These are phyloP conservation scores for Paratilapia polleni DNA, from an alignment of 2,113 vertebrate species.

Conservation along the genomic window DNA sequence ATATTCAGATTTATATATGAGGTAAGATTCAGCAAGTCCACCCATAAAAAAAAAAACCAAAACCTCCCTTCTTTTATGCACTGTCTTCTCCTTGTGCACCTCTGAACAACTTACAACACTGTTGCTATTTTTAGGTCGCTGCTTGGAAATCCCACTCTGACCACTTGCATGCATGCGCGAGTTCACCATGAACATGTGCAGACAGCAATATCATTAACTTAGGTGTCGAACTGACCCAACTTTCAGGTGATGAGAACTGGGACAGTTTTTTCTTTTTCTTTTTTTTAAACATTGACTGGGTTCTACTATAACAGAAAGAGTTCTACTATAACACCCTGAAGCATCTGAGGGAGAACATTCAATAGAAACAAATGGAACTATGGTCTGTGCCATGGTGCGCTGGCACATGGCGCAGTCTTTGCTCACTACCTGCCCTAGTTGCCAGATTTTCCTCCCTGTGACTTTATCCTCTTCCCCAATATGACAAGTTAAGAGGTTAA, in stretches of 20 bases:
- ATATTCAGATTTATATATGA: neutral
- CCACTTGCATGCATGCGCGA: too few species aligned
- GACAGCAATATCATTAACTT: rapidly evolving
- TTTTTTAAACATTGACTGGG: too few species aligned
- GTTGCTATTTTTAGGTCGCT: neutral
- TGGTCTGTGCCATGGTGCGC: neutral
- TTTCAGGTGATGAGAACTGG: too few species aligned
- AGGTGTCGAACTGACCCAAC: rapidly evolving
- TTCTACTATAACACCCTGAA: neutral
- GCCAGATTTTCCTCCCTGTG: neutral
- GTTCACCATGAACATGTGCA: too few species aligned
- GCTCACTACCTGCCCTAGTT: neutral
- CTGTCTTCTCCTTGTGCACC: neutral
- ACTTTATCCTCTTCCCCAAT: neutral
- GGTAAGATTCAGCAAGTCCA: neutral
- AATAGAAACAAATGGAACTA: neutral
- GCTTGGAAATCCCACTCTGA: too few species aligned
- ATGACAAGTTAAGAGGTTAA: neutral
- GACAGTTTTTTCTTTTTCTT: too few species aligned
- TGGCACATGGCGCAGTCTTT: neutral
- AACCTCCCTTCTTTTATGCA: too few species aligned
- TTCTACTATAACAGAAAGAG: too few species aligned
- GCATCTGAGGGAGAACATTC: neutral
- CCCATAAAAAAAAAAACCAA: neutral
- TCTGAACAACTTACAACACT: rapidly evolving